Conservation (phyloP, 2,888 invertebrate species). For the Polydrusus tereticollis region DNA sequence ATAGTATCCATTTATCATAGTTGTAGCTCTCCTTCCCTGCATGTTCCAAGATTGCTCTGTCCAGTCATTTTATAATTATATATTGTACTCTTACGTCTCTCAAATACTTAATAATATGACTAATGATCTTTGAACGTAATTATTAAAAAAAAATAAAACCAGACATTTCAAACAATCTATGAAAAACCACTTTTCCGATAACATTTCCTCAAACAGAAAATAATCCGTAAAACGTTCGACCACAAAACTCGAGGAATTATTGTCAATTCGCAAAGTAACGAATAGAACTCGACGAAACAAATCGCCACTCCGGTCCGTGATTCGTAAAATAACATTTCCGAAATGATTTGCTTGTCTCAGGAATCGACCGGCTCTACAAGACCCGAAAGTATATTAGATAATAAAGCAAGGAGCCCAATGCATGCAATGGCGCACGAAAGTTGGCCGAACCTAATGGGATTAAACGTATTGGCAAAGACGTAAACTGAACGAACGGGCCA, state of each 20-base stretch:
- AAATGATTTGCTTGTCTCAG: slow-evolving; percentile 45
- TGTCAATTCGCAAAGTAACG: slow-evolving; percentile 25
- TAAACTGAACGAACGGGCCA: neutral
- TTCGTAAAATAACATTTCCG: slow-evolving; percentile 31
- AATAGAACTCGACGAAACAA: slow-evolving; percentile 22
- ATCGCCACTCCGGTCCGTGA: slow-evolving; percentile 12
- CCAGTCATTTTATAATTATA: too few species aligned
- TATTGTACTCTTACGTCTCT: too few species aligned
- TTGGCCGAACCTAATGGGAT: slow-evolving; percentile 24
- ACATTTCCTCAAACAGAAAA: slow-evolving; percentile 25
- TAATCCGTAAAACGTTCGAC: slow-evolving; percentile 1
- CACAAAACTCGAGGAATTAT: slow-evolving; percentile 16
- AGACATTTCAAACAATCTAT: neutral
- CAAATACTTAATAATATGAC: too few species aligned
- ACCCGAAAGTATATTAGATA: slow-evolving; percentile 44
- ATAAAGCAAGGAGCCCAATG: slow-evolving; percentile 39
- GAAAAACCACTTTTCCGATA: neutral
- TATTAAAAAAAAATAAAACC: too few species aligned
- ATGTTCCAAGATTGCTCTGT: too few species aligned
- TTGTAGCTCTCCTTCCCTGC: too few species aligned
- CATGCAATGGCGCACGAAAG: slow-evolving; percentile 33
- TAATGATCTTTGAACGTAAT: too few species aligned
- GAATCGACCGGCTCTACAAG: slow-evolving; percentile 40
- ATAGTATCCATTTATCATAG: too few species aligned
- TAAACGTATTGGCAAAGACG: slow-evolving; percentile 3